Conservation (phyloP, 2,113 vertebrate genomes). For the Tricholaema leucomelas region DNA sequence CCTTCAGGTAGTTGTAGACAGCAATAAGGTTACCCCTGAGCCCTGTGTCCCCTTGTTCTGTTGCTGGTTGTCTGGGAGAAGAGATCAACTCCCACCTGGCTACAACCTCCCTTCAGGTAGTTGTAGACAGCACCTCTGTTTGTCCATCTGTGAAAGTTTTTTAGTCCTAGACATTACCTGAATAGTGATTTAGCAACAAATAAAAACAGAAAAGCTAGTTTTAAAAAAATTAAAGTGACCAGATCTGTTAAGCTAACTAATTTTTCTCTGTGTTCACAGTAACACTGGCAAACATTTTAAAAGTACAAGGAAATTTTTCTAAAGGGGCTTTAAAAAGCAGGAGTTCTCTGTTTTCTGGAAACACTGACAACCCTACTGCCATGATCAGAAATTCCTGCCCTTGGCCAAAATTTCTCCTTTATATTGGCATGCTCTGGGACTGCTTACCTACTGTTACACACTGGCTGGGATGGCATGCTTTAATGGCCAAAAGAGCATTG, state of each 20-base stretch:
- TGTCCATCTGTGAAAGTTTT: constrained; percentile 16
- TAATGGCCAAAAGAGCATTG: rapidly evolving
- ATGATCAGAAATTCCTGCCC: constrained; percentile 6
- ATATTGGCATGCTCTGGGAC: not conserved
- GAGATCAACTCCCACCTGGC: too few species aligned
- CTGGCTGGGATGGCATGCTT: not conserved
- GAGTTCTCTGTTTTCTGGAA: not conserved
- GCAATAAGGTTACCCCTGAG: too few species aligned
- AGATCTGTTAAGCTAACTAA: not conserved
- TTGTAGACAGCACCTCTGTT: too few species aligned
- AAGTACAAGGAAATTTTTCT: not conserved
- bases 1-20: too few species aligned
- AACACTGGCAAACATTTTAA: not conserved
- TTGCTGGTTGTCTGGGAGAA: too few species aligned
- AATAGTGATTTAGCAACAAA: not conserved
- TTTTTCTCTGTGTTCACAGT: not conserved
- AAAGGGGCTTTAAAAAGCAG: not conserved
- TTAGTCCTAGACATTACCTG: not conserved
- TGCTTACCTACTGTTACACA: not conserved
- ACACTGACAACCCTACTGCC: not conserved
- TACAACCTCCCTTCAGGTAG: too few species aligned
- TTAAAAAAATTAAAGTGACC: not conserved
- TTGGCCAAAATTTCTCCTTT: not conserved
- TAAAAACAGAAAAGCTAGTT: not conserved
- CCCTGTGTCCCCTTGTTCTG: too few species aligned